A percentile compares a stretch with the other conserved stretches of the same genome.
phyloP scores from a whole-genome alignment of 2,113 vertebrate species.

The Tauraco erythrolophus region DNA sequence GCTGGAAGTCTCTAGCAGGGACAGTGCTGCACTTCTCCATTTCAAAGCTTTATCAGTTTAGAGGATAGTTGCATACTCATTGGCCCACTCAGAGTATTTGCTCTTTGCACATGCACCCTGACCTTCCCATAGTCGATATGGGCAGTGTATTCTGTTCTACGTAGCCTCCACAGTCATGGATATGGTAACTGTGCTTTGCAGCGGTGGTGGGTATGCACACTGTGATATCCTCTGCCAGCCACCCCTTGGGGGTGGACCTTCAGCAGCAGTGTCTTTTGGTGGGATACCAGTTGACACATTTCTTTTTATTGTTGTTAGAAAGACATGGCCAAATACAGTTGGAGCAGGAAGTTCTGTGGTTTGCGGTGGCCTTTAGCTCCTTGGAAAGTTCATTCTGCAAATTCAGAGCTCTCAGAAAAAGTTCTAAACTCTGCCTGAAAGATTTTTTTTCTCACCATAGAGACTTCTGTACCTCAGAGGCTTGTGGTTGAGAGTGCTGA shows the following conservation, averaged over 20 bases:
- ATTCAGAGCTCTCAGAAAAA: background rate
- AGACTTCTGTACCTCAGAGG: background rate
- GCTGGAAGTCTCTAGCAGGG: background rate
- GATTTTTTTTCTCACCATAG: background rate
- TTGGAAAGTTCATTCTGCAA: background rate
- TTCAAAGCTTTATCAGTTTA: background rate
- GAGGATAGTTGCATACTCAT: background rate
- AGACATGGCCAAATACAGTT: background rate
- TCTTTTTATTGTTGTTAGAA: background rate
- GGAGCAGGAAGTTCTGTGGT: background rate
- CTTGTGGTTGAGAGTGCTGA: background rate
- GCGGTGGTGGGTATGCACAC: rapidly evolving
- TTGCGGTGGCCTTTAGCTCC: background rate
- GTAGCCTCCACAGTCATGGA: background rate
- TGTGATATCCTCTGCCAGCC: background rate
- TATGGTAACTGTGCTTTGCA: background rate
- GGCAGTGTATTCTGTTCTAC: background rate
- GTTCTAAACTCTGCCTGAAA: background rate
- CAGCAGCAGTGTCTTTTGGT: background rate
- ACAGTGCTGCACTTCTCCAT: background rate
- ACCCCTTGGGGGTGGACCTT: background rate
- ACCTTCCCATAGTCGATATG: background rate
- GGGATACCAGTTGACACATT: background rate
- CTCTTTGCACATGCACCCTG: background rate
- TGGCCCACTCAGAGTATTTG: background rate